Conservation (phyloP, 2,113 vertebrate species). For the Tychaedon coryphoeus region DNA sequence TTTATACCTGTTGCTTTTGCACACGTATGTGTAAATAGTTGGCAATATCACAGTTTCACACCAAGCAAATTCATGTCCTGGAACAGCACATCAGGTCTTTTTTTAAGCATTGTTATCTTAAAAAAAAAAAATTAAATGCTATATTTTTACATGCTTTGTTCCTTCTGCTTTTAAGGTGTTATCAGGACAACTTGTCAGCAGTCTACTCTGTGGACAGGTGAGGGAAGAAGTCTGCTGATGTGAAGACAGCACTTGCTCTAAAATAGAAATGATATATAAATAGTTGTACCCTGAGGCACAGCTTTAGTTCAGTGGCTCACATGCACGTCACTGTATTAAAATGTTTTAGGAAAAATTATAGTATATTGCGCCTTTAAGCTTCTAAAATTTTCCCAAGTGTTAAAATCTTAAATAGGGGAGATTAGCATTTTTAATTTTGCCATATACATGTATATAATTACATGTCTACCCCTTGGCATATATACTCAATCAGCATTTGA, state of each 20-base stretch:
- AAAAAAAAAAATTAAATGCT: rapidly evolving
- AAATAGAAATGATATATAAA: not conserved
- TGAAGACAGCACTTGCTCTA: not conserved
- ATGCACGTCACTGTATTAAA: not conserved
- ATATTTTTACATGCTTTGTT: not conserved
- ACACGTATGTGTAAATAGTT: not conserved
- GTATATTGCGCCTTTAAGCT: not conserved
- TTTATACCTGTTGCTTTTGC: not conserved
- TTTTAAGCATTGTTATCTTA: not conserved
- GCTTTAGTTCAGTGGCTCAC: not conserved
- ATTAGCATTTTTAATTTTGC: not conserved
- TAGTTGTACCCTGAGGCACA: not conserved
- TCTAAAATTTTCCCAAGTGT: not conserved
- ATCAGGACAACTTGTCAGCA: not conserved
- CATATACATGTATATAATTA: not conserved
- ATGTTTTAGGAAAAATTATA: not conserved
- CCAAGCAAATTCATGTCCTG: not conserved
- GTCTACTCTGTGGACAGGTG: not conserved
- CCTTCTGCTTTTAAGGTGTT: not conserved
- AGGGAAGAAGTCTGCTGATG: not conserved
- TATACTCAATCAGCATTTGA: not conserved
- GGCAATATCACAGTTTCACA: not conserved
- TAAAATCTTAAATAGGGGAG: not conserved
- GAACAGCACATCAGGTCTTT: not conserved
- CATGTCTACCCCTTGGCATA: not conserved